Conservation (phyloP, 1,140 invertebrate genomes). For the Brachionus koreanus region DNA sequence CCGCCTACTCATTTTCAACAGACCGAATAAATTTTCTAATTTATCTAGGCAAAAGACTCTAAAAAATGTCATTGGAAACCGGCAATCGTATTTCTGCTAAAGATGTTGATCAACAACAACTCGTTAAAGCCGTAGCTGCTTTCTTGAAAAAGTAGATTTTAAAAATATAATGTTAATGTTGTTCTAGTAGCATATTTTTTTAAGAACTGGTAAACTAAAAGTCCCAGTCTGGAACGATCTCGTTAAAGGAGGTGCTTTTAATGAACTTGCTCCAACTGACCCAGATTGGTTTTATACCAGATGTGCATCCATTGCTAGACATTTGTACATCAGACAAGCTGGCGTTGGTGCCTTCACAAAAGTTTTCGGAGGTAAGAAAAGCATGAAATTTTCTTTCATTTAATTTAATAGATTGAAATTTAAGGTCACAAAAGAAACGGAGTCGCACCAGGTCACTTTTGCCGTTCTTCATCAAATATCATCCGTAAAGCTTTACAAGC, state of each 20-base stretch:
- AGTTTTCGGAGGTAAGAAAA: conserved; percentile 77
- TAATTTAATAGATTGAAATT: background rate
- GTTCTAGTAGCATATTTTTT: conserved; percentile 49
- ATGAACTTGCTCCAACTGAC: conserved; percentile 93
- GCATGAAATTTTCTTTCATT: background rate
- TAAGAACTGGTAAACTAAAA: conserved; percentile 89
- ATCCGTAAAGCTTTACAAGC: conserved; percentile 89
- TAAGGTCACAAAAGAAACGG: conserved; percentile 84
- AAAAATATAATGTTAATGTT: conserved; percentile 25
- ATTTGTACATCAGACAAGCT: conserved; percentile 89
- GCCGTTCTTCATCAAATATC: conserved; percentile 78
- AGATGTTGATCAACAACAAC: conserved; percentile 95
- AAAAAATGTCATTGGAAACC: conserved; percentile 35
- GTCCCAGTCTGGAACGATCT: conserved; percentile 87
- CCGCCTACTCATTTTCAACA: background rate
- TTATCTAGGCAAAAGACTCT: background rate
- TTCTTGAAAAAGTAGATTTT: conserved; percentile 87
- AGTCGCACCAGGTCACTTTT: conserved; percentile 88
- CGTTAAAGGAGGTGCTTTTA: conserved; percentile 86
- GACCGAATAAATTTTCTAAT: background rate
- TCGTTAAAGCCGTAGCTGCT: conserved; percentile 85
- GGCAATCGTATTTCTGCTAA: conserved; percentile 67
- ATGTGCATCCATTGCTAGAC: conserved; percentile 83
- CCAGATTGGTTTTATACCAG: conserved; percentile 95
- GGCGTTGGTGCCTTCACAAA: conserved; percentile 90